Percentiles rank a stretch among this genome's conserved stretches.
phyloP scores from a whole-genome alignment of 2,797 vertebrate species.

The Chiloscyllium punctatum region DNA sequence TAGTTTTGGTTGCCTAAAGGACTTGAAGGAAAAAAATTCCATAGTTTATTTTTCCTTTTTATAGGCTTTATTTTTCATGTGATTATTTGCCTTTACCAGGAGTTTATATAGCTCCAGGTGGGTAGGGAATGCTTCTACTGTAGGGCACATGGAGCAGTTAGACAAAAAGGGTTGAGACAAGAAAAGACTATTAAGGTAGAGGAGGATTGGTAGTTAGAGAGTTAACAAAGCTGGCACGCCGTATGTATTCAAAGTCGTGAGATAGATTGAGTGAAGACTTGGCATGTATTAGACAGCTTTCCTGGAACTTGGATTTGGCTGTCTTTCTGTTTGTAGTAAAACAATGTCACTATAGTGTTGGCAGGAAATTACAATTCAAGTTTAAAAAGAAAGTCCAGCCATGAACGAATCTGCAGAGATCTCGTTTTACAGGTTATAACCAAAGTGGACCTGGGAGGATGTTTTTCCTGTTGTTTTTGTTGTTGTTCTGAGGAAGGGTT shows the following conservation, averaged over 20 bases:
- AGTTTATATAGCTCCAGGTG: neutral
- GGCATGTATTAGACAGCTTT: neutral
- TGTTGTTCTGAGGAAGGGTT: neutral
- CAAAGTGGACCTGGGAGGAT: neutral
- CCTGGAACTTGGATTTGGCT: neutral
- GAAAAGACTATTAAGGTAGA: neutral
- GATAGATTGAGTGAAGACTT: neutral
- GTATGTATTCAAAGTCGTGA: neutral
- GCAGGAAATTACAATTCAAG: neutral
- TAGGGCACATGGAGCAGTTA: neutral
- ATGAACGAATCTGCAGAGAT: neutral
- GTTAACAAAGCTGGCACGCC: neutral
- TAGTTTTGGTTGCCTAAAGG: neutral
- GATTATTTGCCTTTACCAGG: neutral
- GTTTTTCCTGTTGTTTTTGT: neutral
- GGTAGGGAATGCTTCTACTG: neutral
- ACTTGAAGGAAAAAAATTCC: neutral
- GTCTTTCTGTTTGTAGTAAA: neutral
- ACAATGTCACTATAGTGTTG: neutral
- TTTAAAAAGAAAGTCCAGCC: neutral
- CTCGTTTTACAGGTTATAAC: neutral
- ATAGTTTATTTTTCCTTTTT: neutral
- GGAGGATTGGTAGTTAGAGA: neutral
- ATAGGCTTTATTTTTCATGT: neutral
- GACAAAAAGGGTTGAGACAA: no score